Conservation (phyloP, 2,888 invertebrate genomes). For the Metopia argyrocephala region DNA sequence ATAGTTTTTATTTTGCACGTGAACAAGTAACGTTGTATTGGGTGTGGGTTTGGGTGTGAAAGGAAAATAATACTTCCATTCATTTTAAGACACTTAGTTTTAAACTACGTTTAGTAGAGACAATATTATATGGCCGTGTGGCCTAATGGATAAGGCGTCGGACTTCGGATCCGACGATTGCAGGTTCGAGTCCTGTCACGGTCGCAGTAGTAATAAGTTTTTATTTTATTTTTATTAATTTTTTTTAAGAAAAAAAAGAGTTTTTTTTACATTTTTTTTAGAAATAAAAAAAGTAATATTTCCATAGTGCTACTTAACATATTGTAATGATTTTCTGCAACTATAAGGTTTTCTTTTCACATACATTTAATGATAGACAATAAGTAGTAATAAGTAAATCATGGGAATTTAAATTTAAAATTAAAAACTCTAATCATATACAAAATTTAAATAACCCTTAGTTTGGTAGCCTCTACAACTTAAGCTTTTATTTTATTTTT, state of each 20-base stretch:
- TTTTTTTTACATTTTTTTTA: background rate
- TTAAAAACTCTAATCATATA: too few species aligned
- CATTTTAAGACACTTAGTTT: background rate
- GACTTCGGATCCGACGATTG: conserved; percentile 87
- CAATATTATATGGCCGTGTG: conserved; percentile 79
- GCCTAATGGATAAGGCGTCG: conserved; percentile 87
- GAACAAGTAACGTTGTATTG: background rate
- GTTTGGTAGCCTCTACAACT: too few species aligned
- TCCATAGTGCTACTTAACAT: background rate
- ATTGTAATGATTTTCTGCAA: background rate
- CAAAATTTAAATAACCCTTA: too few species aligned
- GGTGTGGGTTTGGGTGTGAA: background rate
- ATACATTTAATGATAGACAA: background rate
- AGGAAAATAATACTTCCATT: background rate
- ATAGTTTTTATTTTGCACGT: background rate
- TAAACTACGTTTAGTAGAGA: background rate
- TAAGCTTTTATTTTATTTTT: too few species aligned
- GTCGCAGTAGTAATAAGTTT: conserved; percentile 76
- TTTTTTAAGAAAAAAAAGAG: background rate
- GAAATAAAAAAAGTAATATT: background rate
- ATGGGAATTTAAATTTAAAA: too few species aligned
- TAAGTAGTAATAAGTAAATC: background rate
- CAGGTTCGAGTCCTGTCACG: conserved; percentile 87
- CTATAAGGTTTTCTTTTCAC: background rate
- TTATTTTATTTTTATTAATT: background rate